Evolutionary conservation across 2,888 invertebrate species (phyloP).

Genomic region (Blomia tropicalis): DNA sequence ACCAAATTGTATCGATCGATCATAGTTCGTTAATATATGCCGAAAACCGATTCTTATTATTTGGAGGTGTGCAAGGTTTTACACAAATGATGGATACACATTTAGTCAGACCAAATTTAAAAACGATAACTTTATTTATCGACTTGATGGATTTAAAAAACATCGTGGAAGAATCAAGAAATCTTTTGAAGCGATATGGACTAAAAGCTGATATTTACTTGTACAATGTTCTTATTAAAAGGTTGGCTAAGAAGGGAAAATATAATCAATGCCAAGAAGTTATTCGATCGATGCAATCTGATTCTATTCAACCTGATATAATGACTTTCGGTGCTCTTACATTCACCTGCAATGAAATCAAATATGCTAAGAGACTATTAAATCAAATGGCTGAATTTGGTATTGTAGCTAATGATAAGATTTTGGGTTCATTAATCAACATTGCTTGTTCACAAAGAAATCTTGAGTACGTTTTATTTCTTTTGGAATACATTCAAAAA

Average conservation of each 20-base stretch:
- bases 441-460: slow-evolving; percentile 15
- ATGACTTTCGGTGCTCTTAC: slow-evolving; percentile 74
- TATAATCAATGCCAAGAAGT: slow-evolving; percentile 49
- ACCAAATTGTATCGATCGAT: slow-evolving; percentile 17
- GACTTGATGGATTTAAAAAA: slow-evolving; percentile 31
- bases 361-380: slow-evolving; percentile 49
- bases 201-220: slow-evolving; percentile 60
- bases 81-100: slow-evolving; percentile 53
- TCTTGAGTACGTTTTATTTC: background rate
- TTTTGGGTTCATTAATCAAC: slow-evolving; percentile 42
- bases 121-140: slow-evolving; percentile 60
- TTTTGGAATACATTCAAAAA: slow-evolving; percentile 13
- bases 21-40: slow-evolving; percentile 25
- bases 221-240: slow-evolving; percentile 69
- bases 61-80: slow-evolving; percentile 64
- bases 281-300: slow-evolving; percentile 38
- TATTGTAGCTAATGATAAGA: slow-evolving; percentile 47
- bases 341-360: slow-evolving; percentile 51
- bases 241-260: slow-evolving; percentile 52
- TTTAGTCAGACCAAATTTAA: slow-evolving; percentile 53
- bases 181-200: slow-evolving; percentile 44
- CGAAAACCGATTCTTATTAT: slow-evolving; percentile 38
- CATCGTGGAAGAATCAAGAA: slow-evolving; percentile 42
- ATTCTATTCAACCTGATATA: slow-evolving; percentile 46
- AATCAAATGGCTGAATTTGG: slow-evolving; percentile 52